Evolutionary conservation across 2,113 vertebrate genomes (phyloP).

Genomic region (Asarcornis scutulata): DNA sequence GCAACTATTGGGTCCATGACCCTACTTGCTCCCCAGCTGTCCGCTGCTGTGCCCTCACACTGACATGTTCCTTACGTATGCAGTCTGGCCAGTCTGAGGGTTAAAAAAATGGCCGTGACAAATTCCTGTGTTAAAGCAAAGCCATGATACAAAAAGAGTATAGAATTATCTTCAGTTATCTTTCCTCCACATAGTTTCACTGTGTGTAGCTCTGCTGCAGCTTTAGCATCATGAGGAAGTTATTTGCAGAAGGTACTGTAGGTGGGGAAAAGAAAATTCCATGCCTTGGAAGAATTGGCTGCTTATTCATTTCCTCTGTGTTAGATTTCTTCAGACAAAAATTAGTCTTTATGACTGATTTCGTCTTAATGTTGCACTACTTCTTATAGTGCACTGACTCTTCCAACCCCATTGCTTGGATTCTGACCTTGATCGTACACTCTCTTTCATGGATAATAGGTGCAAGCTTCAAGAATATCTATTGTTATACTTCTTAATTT

Average conservation of each 20-base stretch:
- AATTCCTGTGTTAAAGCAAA: background rate
- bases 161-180: background rate
- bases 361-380: background rate
- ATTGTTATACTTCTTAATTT: background rate
- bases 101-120: background rate
- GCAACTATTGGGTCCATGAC: accelerated
- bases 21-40: background rate
- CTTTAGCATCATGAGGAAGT: background rate
- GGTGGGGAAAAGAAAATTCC: conserved; percentile 29
- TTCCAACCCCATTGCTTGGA: background rate
- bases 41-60: background rate
- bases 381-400: background rate
- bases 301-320: background rate
- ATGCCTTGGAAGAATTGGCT: background rate
- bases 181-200: background rate
- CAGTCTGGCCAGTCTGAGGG: background rate
- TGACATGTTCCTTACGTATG: background rate
- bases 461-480: background rate
- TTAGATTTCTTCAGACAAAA: background rate
- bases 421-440: background rate
- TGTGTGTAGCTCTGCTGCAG: background rate
- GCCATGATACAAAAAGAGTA: background rate
- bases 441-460: background rate
- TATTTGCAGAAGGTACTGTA: conserved; percentile 46
- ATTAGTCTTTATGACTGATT: conserved; percentile 5